A percentile compares a stretch with the other conserved stretches of the same genome.
phyloP scores from a whole-genome alignment of 2,113 vertebrate species.

The Mystacornis crossleyi region DNA sequence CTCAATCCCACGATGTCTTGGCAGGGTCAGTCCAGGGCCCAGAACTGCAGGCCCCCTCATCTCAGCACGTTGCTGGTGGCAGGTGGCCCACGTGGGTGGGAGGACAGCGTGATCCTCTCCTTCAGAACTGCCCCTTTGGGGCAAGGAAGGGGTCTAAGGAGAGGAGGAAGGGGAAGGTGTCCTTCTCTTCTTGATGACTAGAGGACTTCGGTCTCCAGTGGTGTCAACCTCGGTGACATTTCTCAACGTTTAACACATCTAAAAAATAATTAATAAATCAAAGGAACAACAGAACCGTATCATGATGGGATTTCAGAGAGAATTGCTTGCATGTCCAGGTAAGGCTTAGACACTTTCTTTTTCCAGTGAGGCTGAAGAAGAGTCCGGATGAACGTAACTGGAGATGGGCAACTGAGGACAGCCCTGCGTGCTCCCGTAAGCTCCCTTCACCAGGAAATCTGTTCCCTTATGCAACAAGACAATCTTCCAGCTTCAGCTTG shows the following conservation, averaged over 20 bases:
- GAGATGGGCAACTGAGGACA: slow-evolving; percentile 1
- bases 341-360: slow-evolving; percentile 7
- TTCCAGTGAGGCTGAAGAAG: background rate
- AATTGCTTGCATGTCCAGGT: background rate
- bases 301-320: background rate
- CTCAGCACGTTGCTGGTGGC: background rate
- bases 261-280: slow-evolving; percentile 21
- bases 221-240: background rate
- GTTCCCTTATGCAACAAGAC: slow-evolving; percentile 53
- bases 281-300: background rate
- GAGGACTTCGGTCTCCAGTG: slow-evolving; percentile 1
- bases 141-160: background rate
- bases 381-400: slow-evolving; percentile 10
- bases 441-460: slow-evolving; percentile 51
- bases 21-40: background rate
- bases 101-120: background rate
- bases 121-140: background rate
- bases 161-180: background rate
- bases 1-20: background rate
- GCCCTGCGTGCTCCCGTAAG: background rate
- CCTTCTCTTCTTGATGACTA: background rate
- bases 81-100: background rate
- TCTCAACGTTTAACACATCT: slow-evolving; percentile 12
- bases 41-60: background rate
- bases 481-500: slow-evolving; percentile 65